Percentiles rank a stretch among this genome's conserved stretches.
Evolutionary conservation across 2,888 invertebrate genomes (phyloP).

Genomic region (Drosophila limbata): DNA sequence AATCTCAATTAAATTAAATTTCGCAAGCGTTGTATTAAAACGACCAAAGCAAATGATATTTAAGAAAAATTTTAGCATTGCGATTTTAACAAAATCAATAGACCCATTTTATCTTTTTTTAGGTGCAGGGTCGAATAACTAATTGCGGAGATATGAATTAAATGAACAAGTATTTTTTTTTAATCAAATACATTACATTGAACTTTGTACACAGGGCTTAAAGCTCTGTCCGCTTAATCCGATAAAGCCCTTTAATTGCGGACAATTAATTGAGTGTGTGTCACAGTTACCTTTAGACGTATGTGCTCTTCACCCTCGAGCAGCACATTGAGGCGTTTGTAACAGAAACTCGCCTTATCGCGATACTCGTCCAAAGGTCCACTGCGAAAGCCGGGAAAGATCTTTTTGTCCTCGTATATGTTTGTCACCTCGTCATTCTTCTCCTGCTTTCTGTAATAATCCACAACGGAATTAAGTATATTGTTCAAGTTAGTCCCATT

Average conservation of each 20-base stretch:
- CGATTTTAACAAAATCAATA: no score
- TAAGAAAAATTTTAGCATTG: no score
- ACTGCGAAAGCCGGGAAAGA: conserved; percentile 87
- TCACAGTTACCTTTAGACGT: conserved; percentile 85
- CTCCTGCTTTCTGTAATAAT: conserved; percentile 53
- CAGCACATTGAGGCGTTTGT: conserved; percentile 87
- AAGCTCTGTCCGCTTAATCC: not conserved
- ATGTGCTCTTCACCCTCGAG: conserved; percentile 87
- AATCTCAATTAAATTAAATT: no score
- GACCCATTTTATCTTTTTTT: no score
- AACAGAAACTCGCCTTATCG: conserved; percentile 89
- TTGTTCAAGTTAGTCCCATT: conserved; percentile 23
- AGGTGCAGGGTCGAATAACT: no score
- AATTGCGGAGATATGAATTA: not conserved
- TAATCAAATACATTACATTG: conserved; percentile 22
- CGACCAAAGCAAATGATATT: no score
- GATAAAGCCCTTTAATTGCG: not conserved
- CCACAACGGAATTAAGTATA: conserved; percentile 45
- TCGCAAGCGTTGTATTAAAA: no score
- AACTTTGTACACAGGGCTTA: conserved; percentile 47
- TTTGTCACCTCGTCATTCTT: conserved; percentile 32
- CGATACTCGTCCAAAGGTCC: conserved; percentile 89
- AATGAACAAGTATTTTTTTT: not conserved
- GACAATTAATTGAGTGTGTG: not conserved
- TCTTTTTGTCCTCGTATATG: conserved; percentile 82